A percentile compares a stretch with the other conserved stretches of the same genome.
Conservation (phyloP, 2,888 invertebrate species). For the Nyleta sp. region DNA sequence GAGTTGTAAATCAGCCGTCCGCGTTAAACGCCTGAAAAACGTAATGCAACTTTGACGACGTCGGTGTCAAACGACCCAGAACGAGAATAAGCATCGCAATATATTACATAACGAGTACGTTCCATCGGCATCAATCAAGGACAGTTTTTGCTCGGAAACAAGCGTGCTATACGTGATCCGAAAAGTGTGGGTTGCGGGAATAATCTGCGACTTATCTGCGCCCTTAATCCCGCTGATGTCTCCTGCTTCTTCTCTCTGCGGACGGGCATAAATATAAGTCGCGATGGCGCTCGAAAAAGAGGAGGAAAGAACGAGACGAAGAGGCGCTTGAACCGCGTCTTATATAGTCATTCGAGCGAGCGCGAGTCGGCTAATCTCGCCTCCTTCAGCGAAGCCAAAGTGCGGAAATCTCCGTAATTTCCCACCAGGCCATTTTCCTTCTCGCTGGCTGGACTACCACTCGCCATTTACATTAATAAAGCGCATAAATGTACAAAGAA, state of each 20-base stretch:
- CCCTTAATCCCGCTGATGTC: slow-evolving; percentile 47
- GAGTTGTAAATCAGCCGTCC: slow-evolving; percentile 1
- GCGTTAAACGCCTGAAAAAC: slow-evolving; percentile 7
- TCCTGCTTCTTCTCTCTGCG: slow-evolving; percentile 17
- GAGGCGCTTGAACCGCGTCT: slow-evolving; percentile 50
- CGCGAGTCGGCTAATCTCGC: slow-evolving; percentile 54
- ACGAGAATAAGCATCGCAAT: slow-evolving; percentile 29
- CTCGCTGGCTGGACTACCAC: slow-evolving; percentile 32
- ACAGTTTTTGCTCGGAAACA: slow-evolving; percentile 36
- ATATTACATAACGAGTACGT: slow-evolving; percentile 43
- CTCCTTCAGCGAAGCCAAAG: slow-evolving; percentile 48
- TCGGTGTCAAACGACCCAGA: slow-evolving; percentile 24
- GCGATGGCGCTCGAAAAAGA: slow-evolving; percentile 35
- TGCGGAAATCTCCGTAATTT: slow-evolving; percentile 60
- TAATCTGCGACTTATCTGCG: slow-evolving; percentile 56
- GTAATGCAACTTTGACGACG: not conserved
- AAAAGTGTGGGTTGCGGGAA: slow-evolving; percentile 41
- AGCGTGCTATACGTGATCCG: slow-evolving; percentile 35
- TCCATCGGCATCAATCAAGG: slow-evolving; percentile 37
- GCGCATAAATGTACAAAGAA: slow-evolving; percentile 21
- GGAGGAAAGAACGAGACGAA: slow-evolving; percentile 38
- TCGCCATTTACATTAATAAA: slow-evolving; percentile 52
- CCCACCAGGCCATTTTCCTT: slow-evolving; percentile 54
- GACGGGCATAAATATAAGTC: slow-evolving; percentile 50
- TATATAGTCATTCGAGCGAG: slow-evolving; percentile 54